phyloP scores from a whole-genome alignment of 2,888 invertebrate species.

The Willowsia nigromaculata region DNA sequence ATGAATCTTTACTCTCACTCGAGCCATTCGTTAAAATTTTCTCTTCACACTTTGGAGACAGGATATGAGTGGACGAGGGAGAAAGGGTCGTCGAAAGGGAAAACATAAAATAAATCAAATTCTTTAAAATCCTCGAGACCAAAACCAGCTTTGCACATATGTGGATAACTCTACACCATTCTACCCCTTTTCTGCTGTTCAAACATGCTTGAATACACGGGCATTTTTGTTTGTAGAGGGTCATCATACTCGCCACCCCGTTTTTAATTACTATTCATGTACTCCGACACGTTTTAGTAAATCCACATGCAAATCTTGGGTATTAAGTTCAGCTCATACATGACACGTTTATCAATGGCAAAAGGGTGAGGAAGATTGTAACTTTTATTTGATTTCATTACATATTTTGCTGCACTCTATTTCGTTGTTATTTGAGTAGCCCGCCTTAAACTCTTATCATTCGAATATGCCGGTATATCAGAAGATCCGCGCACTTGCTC shows the following conservation, averaged over 20 bases:
- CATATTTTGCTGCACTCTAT: background rate
- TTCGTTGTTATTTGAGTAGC: background rate
- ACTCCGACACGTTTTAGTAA: background rate
- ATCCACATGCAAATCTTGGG: background rate
- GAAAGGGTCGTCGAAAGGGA: background rate
- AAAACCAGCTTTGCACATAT: background rate
- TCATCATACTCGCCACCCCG: background rate
- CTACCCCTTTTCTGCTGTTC: background rate
- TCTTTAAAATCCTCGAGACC: background rate
- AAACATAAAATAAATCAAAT: slow-evolving; percentile 23
- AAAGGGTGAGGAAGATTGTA: background rate
- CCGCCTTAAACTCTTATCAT: background rate
- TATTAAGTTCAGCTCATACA: background rate
- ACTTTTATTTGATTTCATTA: background rate
- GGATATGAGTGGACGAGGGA: background rate
- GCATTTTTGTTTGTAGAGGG: background rate
- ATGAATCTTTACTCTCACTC: slow-evolving; percentile 44
- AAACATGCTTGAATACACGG: slow-evolving; percentile 17
- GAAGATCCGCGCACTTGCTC: background rate
- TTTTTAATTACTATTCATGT: slow-evolving; percentile 31
- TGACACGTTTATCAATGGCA: background rate
- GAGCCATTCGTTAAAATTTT: slow-evolving; percentile 44
- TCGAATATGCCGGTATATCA: background rate
- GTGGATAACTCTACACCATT: background rate
- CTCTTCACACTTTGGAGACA: slow-evolving; percentile 23